Evolutionary conservation across 2,113 vertebrate genomes (phyloP).

Genomic region (Choloepus hoffmanni): DNA sequence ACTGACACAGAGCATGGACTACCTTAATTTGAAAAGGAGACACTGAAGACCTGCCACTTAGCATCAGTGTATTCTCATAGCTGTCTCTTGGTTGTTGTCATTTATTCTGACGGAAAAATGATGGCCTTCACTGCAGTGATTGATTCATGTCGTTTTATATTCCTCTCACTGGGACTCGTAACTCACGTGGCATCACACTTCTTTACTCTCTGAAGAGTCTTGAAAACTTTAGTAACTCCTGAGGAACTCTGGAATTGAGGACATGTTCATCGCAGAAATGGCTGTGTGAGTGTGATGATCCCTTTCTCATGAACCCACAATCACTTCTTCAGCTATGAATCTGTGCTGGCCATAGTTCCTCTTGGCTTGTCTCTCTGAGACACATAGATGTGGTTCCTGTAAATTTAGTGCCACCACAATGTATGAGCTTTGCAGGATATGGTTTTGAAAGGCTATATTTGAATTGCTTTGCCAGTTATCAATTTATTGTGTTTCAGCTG

Average conservation of each 20-base stretch:
- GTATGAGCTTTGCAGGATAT: not conserved
- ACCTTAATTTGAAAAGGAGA: not conserved
- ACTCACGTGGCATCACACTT: slow-evolving; percentile 29
- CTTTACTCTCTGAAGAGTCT: slow-evolving; percentile 13
- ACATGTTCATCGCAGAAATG: not conserved
- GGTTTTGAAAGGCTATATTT: too few relatives aligned
- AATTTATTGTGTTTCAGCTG: too few relatives aligned
- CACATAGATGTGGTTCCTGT: not conserved
- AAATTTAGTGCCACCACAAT: accelerated
- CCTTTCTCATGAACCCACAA: slow-evolving; percentile 31
- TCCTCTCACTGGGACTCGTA: slow-evolving; percentile 12
- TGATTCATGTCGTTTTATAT: slow-evolving; percentile 20
- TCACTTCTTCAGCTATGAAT: not conserved
- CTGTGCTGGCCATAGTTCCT: too few relatives aligned
- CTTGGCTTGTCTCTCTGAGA: not conserved
- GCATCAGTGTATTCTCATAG: slow-evolving; percentile 14
- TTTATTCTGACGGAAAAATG: not conserved
- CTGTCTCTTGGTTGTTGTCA: slow-evolving; percentile 22
- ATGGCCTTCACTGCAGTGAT: not conserved
- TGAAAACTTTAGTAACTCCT: not conserved
- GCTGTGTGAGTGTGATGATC: not conserved
- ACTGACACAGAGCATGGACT: not conserved
- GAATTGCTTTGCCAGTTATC: too few relatives aligned
- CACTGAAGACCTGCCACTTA: not conserved
- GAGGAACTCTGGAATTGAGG: slow-evolving; percentile 5